Evolutionary conservation across 2,113 vertebrate species (phyloP), one percentile per base, ranked within the genome.

Genomic region (Porphyrio hochstetteri): DNA sequence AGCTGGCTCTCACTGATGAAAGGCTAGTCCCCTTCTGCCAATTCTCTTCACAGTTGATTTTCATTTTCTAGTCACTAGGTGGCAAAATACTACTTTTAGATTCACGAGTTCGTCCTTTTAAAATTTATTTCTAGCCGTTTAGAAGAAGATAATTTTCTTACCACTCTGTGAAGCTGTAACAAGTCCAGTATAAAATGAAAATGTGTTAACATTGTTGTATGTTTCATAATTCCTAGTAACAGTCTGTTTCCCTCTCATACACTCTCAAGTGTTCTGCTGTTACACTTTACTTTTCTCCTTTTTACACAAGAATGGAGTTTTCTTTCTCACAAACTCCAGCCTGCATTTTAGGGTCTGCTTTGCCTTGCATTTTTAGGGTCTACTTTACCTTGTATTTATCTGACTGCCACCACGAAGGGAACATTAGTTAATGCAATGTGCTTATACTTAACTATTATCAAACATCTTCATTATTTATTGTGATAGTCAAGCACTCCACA

Each of bases 51-150:
- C 1, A 0, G 53, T 13, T 81, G 86, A 69, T 90, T 96, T 97
- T 82, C 95, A 33, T 75, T 74, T 88, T 96, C 69, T 69, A 18
- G 80, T 94, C 96, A 70, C 95, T 97, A 97, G 95, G 85, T 94
- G 95, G 94, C 91, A 95, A 95, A 96, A 78, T 82, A 72, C 55
- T 82, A 93, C 95, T 95, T 95, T 53, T 8, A 67, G 31, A 92
- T 85, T 85, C 76, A 19, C 0, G 3, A 63, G 19, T 67, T 21
- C 23, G 75, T 86, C 29, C 65, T 91, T 77, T 70, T 42, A 53
- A 59, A 88, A 82, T 33, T 8, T 13, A 18, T 46, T 63, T 5
- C 2, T 71, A 29, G n/a, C 3, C 33, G 82, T 82, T 82, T 61
- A 75, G 60, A 71, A 63, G 86, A 80, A 42, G 13, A 17, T 29